Conservation (phyloP, 2,797 vertebrate species). For the Xenops minutus region DNA sequence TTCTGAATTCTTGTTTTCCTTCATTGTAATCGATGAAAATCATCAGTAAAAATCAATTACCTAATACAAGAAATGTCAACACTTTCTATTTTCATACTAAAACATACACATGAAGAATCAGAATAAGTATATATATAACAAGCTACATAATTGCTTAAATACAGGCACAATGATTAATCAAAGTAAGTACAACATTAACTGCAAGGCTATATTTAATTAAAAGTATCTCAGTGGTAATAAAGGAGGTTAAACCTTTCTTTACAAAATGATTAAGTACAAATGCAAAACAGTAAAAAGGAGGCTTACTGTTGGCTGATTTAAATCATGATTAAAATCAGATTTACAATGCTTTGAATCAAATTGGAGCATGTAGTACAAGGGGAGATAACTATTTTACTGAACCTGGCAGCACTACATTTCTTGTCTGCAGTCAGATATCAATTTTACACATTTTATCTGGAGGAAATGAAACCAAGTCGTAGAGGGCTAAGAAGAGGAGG, state of each 20-base stretch:
- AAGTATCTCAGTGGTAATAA: slow-evolving; percentile 60
- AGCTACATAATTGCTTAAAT: slow-evolving; percentile 57
- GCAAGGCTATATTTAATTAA: slow-evolving; percentile 63
- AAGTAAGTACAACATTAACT: slow-evolving; percentile 38
- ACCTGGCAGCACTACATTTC: not conserved
- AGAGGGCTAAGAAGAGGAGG: not conserved
- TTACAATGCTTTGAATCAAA: slow-evolving; percentile 33
- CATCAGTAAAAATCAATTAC: slow-evolving; percentile 48
- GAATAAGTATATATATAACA: slow-evolving; percentile 16
- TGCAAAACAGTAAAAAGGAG: slow-evolving; percentile 53
- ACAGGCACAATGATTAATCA: slow-evolving; percentile 54
- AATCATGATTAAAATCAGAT: slow-evolving; percentile 54
- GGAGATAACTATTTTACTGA: not conserved
- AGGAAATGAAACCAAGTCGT: not conserved
- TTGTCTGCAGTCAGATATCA: not conserved
- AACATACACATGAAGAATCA: slow-evolving; percentile 35
- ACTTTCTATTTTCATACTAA: slow-evolving; percentile 33
- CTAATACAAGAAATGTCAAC: slow-evolving; percentile 41
- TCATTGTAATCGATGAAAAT: slow-evolving; percentile 14
- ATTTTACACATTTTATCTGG: not conserved
- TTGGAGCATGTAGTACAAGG: not conserved
- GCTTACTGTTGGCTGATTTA: slow-evolving; percentile 48
- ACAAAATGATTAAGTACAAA: slow-evolving; percentile 65
- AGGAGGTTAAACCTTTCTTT: slow-evolving; percentile 70
- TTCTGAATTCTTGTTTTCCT: slow-evolving; percentile 1